Evolutionary conservation across 2,797 vertebrate genomes (phyloP), one percentile per base, ranked within the genome.

Genomic region (Hylomyscus alleni): DNA sequence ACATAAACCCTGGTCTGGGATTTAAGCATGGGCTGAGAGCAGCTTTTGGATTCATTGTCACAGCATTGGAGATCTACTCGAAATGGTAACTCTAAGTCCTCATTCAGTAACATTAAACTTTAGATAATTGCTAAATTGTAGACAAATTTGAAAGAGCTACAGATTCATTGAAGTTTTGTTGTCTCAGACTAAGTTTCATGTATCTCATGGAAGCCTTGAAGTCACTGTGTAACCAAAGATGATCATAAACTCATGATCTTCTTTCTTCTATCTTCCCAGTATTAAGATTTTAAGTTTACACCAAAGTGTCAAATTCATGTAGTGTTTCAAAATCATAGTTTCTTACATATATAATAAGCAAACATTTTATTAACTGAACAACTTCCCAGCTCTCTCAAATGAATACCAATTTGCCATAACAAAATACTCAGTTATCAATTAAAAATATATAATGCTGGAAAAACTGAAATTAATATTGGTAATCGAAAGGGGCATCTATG

Each of bases 401-500:
- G 37, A 44, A 9, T 83, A 84, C 58, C 58, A 72, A 19, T 69
- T 90, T 40, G 3, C 76, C 8, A 83, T 47, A 90, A 83, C 65
- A 87, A 62, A 80, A 26, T 6, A 92, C 60, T 34, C 26, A 87
- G 47, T 50, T 56, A n/a, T 76, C 82, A 62, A 29, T 40, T 2
- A 81, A 69, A 85, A 72, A 89, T 17, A 15, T 19, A 54, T 58
- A 94, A 92, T 81, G 47, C 5, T 62, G 50, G 85, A 96, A 92
- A 73, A 29, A 15, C 26, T 65, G 2, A 58, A 86, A 86, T 65
- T 15, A 77, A 31, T 95, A 77, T n/a, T 95, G 60, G 67, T 44
- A 34, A 50, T 37, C 5, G 60, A 34, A 54, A 26, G 44, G 44
- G 6, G 44, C 44, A 44, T 44, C 44, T 6, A 44, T 6, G 44